Percentiles rank a stretch among this genome's conserved stretches.
phyloP scores from a whole-genome alignment of 1,140 invertebrate species.

The Halesus radiatus region DNA sequence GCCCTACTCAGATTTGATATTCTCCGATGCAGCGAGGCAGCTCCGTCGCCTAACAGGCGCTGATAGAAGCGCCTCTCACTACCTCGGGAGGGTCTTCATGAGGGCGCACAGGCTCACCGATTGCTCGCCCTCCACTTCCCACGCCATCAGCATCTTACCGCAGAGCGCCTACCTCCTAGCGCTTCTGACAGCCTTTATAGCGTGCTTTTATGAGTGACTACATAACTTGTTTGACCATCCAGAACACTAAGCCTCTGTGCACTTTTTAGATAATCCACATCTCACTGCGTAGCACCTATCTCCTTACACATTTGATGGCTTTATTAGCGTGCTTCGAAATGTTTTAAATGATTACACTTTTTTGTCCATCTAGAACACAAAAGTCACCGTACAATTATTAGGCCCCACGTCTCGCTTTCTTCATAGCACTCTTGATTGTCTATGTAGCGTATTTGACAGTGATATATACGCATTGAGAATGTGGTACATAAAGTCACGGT shows the following conservation, averaged over 20 bases:
- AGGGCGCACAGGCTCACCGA: slow-evolving; percentile 83
- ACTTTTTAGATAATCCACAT: too few relatives aligned
- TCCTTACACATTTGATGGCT: background rate
- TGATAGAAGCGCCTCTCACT: slow-evolving; percentile 74
- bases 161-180: background rate
- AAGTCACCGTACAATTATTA: too few relatives aligned
- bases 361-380: too few relatives aligned
- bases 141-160: background rate
- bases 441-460: too few relatives aligned
- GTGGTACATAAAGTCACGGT: too few relatives aligned
- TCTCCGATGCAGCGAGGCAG: slow-evolving; percentile 92
- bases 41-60: slow-evolving; percentile 78
- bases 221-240: background rate
- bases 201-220: background rate
- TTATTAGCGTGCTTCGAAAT: background rate
- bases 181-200: background rate
- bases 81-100: slow-evolving; percentile 83
- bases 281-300: background rate
- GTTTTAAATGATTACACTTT: too few relatives aligned
- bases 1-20: slow-evolving; percentile 89
- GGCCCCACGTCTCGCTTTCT: too few relatives aligned
- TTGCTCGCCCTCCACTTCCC: slow-evolving; percentile 65
- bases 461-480: too few relatives aligned
- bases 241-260: too few relatives aligned
- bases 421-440: too few relatives aligned